Base-by-base conservation (phyloP, 2,797 vertebrate species). In the Alca torda region DNA sequence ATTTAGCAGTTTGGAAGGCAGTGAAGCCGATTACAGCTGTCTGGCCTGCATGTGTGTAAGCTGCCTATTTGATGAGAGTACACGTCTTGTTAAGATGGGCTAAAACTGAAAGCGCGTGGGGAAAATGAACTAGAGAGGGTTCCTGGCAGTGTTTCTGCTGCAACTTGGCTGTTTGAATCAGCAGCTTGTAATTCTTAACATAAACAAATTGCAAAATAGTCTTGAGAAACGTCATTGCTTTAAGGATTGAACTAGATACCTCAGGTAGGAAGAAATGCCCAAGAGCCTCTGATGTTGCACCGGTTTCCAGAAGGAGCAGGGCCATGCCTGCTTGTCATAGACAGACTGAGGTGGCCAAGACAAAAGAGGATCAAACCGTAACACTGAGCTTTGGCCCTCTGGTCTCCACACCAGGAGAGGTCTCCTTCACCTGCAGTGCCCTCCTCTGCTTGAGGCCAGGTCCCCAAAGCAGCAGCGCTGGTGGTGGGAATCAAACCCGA, bases 21-120 rank as follows among this genome's bases (percentile, higher is more conserved):
- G 13, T 0, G 9, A 28, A 48, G 73, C 50, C 4, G 18, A 26
- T 75, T 37, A 7, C 18, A 73, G 46, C 69, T 51, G 30, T 41
- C 84, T 80, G 75, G n/a, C 33, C 72, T 78, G 64, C 26, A 1
- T 35, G 60, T 39, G 63, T 37, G 48, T 23, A n/a, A 74, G 64
- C 35, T 72, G 65, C 0, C 0, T 23, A 21, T 68, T n/a, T 65
- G 57, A 54, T 74, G 84, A 79, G 89, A 74, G 57, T 10, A 41
- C 51, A 37, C 0, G 0, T 91, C 87, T 72, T 45, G 43, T 76
- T 63, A 59, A 87, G 93, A 81, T 41, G 78, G 84, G 76, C 61
- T 85, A 68, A 92, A 94, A 93, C 82, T 67, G 92, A 95, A 95
- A 93, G 63, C 7, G 1, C 35, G n/a, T 43, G 75, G 45, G 67